Percentiles rank a stretch among this genome's conserved stretches.
Evolutionary conservation across 2,113 vertebrate genomes (phyloP).

Genomic region (Garra rufa): DNA sequence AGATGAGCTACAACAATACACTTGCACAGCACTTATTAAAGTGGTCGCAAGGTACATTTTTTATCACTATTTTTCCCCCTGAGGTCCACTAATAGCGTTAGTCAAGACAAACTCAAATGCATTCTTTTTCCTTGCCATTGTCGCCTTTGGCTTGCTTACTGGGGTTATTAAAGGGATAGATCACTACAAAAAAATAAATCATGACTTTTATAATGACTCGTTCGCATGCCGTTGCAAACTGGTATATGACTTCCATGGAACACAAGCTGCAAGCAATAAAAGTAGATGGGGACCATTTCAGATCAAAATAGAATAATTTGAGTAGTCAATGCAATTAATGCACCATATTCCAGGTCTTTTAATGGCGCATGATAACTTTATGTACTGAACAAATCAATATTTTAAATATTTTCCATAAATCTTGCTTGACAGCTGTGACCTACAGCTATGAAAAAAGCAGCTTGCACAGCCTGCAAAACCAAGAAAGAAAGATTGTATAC

Average conservation of each 20-base stretch:
- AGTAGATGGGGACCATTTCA: too few relatives aligned
- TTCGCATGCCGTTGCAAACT: background rate
- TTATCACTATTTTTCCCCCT: background rate
- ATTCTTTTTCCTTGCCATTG: background rate
- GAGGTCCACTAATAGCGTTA: background rate
- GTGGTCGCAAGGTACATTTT: constrained; percentile 27
- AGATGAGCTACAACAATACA: constrained; percentile 59
- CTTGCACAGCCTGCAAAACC: too few relatives aligned
- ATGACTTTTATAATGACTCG: too few relatives aligned
- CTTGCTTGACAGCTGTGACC: background rate
- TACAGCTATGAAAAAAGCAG: background rate
- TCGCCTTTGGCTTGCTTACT: background rate
- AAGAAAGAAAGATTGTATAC: too few relatives aligned
- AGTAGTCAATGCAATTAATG: background rate
- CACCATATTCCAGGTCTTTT: background rate
- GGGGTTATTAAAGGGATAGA: background rate
- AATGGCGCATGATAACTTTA: background rate
- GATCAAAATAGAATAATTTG: background rate
- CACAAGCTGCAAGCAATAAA: background rate
- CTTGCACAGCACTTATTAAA: constrained; percentile 51
- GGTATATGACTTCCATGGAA: background rate
- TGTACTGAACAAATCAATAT: background rate
- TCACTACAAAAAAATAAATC: too few relatives aligned
- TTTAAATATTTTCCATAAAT: background rate
- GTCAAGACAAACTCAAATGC: background rate